Conservation (phyloP, 2,113 vertebrate species). For the Leptodactylus fuscus region DNA sequence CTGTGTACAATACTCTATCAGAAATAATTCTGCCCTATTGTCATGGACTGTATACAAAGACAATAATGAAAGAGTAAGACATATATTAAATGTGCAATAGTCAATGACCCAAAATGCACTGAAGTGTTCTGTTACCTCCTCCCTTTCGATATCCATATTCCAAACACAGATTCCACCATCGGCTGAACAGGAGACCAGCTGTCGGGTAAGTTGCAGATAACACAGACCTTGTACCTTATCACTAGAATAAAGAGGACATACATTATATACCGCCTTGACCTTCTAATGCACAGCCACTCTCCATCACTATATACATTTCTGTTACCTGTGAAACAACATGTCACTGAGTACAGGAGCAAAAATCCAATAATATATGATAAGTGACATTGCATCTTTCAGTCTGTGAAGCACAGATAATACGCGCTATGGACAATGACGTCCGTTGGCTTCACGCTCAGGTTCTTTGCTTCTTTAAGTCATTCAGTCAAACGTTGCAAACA, state of each 20-base stretch:
- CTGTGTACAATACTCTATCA: not conserved
- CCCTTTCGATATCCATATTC: constrained; percentile 94
- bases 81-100: not conserved
- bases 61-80: not conserved
- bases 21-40: not conserved
- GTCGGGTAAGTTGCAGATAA: constrained; percentile 88
- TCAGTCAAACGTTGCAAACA: not conserved
- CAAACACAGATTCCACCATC: constrained; percentile 96
- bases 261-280: not conserved
- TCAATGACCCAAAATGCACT: too few relatives aligned
- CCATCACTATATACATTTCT: too few relatives aligned
- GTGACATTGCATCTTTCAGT: not conserved
- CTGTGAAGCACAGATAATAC: not conserved
- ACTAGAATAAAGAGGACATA: constrained; percentile 68
- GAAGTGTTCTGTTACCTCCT: constrained; percentile 80
- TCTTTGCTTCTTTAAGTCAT: not conserved
- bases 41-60: not conserved
- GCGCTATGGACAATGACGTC: not conserved
- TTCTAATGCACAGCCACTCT: too few relatives aligned
- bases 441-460: not conserved
- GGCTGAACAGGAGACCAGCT: constrained; percentile 91
- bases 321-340: too few relatives aligned
- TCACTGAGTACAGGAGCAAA: too few relatives aligned
- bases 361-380: constrained; percentile 5
- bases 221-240: constrained; percentile 92